phyloP scores from a whole-genome alignment of 2,113 vertebrate genomes.

The Poeciliopsis prolifica region DNA sequence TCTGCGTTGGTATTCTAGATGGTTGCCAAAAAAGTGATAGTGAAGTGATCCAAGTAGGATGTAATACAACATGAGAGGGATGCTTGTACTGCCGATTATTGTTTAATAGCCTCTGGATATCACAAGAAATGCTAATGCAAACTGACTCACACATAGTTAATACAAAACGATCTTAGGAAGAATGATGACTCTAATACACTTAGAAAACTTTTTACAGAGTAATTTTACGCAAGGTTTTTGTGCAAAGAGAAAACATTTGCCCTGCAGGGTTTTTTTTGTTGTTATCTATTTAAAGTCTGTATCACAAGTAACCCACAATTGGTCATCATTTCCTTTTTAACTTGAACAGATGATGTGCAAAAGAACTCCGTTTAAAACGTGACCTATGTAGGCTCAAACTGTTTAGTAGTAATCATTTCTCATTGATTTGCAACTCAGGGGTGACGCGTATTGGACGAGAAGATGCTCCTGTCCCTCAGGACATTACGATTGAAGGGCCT shows the following conservation, averaged over 20 bases:
- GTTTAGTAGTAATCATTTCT: neutral
- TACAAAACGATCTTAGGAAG: neutral
- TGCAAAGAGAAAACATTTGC: neutral
- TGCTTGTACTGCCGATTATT: conserved; percentile 18
- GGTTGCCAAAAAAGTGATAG: conserved; percentile 20
- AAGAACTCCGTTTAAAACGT: neutral
- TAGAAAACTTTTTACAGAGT: neutral
- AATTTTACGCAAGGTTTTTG: neutral
- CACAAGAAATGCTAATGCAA: conserved; percentile 14
- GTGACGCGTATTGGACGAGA: conserved; percentile 82
- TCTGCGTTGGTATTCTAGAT: conserved; percentile 34
- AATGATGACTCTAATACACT: neutral
- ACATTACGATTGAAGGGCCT: conserved; percentile 79
- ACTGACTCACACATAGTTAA: conserved; percentile 6
- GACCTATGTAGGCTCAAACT: neutral
- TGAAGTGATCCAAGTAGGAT: conserved; percentile 10
- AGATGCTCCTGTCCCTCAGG: conserved; percentile 78
- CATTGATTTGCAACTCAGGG: conserved; percentile 58
- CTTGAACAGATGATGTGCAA: neutral
- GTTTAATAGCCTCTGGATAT: conserved; percentile 28
- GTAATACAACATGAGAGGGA: conserved; percentile 18
- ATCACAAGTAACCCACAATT: neutral
- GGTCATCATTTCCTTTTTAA: neutral
- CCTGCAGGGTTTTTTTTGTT: too few species aligned
- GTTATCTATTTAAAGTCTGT: neutral